Percentiles rank a stretch among this genome's conserved stretches.
Conservation (phyloP, 2,888 invertebrate species). For the Pristionchus maxplancki region DNA sequence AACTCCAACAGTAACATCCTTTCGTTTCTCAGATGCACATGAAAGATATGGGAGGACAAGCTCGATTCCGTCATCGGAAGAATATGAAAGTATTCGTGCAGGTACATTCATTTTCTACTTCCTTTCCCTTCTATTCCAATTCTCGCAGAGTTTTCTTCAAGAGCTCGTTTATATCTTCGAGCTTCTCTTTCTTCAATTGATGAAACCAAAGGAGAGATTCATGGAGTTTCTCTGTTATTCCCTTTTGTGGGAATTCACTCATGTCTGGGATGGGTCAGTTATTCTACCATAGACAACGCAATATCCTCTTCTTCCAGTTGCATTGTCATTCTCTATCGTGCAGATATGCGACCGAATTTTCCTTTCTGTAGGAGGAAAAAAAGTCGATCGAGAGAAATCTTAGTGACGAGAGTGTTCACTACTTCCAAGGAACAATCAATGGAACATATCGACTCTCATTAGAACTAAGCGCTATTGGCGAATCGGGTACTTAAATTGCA, state of each 20-base stretch:
- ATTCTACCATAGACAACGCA: neutral
- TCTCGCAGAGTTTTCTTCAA: conserved; percentile 45
- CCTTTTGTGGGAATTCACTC: conserved; percentile 41
- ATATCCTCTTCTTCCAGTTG: neutral
- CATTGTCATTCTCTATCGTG: conserved; percentile 29
- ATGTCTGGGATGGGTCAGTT: conserved; percentile 35
- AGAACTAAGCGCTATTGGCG: no score
- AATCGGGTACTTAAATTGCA: no score
- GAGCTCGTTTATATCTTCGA: conserved; percentile 45
- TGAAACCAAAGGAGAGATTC: conserved; percentile 24
- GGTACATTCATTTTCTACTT: neutral
- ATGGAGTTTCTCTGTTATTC: conserved; percentile 21
- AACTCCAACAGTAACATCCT: no score
- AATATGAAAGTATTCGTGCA: conserved; percentile 40
- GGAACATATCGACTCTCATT: neutral
- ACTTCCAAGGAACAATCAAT: neutral
- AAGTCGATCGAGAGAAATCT: neutral
- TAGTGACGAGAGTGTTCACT: neutral
- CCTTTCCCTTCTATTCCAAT: neutral
- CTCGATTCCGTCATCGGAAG: conserved; percentile 8
- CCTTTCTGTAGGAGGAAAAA: neutral
- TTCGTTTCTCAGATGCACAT: neutral
- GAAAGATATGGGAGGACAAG: conserved; percentile 21
- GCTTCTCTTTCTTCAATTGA: conserved; percentile 14
- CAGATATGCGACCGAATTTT: conserved; percentile 17